phyloP scores from a whole-genome alignment of 2,888 invertebrate species.

The Onchidella celtica region DNA sequence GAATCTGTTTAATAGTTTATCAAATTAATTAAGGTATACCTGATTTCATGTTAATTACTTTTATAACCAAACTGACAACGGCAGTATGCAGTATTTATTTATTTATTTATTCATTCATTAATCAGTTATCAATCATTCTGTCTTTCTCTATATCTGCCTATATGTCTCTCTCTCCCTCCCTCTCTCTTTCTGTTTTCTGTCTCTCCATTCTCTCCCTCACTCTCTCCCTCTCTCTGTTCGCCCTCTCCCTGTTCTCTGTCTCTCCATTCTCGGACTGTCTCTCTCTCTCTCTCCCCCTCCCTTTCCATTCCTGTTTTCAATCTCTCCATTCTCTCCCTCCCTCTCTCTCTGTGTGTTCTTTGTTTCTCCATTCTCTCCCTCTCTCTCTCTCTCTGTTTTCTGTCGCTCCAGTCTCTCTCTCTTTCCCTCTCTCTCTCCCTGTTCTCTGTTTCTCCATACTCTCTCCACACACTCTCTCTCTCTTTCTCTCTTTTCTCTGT shows the following conservation, averaged over 20 bases:
- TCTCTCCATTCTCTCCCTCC: too few species aligned
- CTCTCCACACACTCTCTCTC: not conserved
- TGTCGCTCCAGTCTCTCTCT: slow-evolving; percentile 28
- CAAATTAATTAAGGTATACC: too few species aligned
- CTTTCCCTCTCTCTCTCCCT: not conserved
- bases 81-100: too few species aligned
- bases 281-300: not conserved
- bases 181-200: slow-evolving; percentile 39
- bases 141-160: not conserved
- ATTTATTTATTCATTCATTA: too few species aligned
- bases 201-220: slow-evolving; percentile 29
- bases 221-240: slow-evolving; percentile 38
- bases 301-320: too few species aligned
- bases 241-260: not conserved
- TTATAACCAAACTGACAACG: too few species aligned
- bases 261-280: not conserved
- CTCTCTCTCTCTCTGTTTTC: not conserved
- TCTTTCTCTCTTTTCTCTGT: not conserved
- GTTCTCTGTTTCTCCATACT: not conserved
- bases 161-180: slow-evolving; percentile 20
- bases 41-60: too few species aligned
- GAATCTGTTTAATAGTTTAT: too few species aligned
- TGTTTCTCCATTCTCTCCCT: not conserved
- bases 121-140: too few species aligned
- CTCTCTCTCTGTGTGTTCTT: too few species aligned